These are phyloP conservation scores for Tenthredo notha DNA, from an alignment of 2,888 invertebrate species.

Conservation along the genomic window DNA sequence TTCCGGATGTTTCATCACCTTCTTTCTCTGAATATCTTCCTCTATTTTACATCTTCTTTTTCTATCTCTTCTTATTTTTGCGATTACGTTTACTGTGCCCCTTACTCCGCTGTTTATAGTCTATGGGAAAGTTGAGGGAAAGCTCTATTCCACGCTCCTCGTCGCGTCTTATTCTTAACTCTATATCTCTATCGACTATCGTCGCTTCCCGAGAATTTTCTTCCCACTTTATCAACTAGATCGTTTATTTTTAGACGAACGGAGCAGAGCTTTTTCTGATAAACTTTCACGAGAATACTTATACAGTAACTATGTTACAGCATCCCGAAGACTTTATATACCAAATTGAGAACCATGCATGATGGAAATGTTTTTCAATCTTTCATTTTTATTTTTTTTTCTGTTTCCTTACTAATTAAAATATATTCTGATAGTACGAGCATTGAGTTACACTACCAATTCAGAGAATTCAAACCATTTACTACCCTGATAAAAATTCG, in stretches of 20 bases:
- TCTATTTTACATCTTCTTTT: neutral
- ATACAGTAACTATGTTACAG: slow-evolving; percentile 1
- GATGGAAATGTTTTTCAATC: neutral
- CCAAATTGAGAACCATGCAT: neutral
- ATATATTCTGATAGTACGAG: neutral
- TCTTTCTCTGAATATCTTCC: neutral
- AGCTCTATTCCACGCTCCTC: neutral
- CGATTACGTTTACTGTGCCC: slow-evolving; percentile 8
- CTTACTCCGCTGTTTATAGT: slow-evolving; percentile 19
- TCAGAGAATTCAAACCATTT: neutral
- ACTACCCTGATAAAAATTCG: neutral
- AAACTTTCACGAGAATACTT: slow-evolving; percentile 26
- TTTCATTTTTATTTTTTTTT: neutral
- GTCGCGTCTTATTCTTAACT: slow-evolving; percentile 8
- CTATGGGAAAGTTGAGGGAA: slow-evolving; percentile 17
- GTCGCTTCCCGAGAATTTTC: slow-evolving; percentile 17
- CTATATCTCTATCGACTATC: slow-evolving; percentile 36
- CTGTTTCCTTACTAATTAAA: neutral
- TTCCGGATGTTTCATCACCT: neutral
- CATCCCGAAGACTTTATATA: neutral
- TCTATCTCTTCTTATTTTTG: neutral
- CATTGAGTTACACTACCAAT: neutral
- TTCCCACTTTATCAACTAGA: slow-evolving; percentile 36
- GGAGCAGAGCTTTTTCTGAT: neutral
- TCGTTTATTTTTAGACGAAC: slow-evolving; percentile 21